Evolutionary conservation across 2,113 vertebrate species (phyloP).

Genomic region (human): GRCh38 chr2:11220501-11221000

Average conservation of each 20-base stretch:
- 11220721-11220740: neutral
- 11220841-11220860: neutral
- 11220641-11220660: neutral
- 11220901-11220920: neutral
- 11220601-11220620: neutral
- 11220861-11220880: neutral
- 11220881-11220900: neutral
- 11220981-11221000: neutral
- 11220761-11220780: neutral
- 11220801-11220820: neutral
- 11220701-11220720: neutral
- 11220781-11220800: neutral
- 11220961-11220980: neutral
- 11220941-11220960: constrained; percentile 17
- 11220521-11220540: neutral
- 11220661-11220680: neutral
- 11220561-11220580: neutral
- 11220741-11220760: neutral
- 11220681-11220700: neutral
- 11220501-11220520: neutral
- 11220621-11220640: neutral
- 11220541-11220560: neutral
- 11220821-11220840: neutral
- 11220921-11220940: neutral
- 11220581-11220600: neutral